A percentile compares a stretch with the other conserved stretches of the same genome.
Evolutionary conservation across 1,140 invertebrate genomes (phyloP).

Genomic region (Phthorimaea operculella): DNA sequence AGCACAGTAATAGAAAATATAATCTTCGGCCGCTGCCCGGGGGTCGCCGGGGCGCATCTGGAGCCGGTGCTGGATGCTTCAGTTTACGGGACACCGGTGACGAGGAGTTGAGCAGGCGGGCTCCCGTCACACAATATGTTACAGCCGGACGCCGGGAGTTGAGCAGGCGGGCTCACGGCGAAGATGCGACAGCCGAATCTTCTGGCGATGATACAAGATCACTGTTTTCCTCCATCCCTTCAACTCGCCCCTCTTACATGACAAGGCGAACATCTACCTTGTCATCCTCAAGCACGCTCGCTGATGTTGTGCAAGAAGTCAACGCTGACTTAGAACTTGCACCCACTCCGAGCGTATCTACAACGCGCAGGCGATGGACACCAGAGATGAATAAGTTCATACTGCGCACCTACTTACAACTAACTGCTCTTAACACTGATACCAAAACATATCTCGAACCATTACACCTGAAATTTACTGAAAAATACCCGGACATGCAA

Average conservation of each 20-base stretch:
- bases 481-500: too few relatives aligned
- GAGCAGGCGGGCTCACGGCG: not conserved
- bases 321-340: conserved; percentile 1
- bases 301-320: not conserved
- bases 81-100: too few relatives aligned
- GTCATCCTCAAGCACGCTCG: not conserved
- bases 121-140: too few relatives aligned
- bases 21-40: too few relatives aligned
- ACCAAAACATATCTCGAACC: conserved; percentile 10
- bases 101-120: too few relatives aligned
- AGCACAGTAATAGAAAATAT: too few relatives aligned
- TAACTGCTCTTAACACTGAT: conserved; percentile 9
- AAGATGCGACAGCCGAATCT: not conserved
- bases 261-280: not conserved
- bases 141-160: too few relatives aligned
- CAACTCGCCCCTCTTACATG: not conserved
- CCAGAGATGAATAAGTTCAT: conserved; percentile 14
- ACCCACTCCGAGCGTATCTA: not conserved
- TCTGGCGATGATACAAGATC: not conserved
- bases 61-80: too few relatives aligned
- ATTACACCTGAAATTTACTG: not conserved
- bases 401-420: conserved; percentile 10
- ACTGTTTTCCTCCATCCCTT: not conserved
- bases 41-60: too few relatives aligned
- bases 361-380: conserved; percentile 12